These are phyloP conservation scores for Colletes latitarsis DNA, from an alignment of 1,140 invertebrate genomes.

Conservation along the genomic window DNA sequence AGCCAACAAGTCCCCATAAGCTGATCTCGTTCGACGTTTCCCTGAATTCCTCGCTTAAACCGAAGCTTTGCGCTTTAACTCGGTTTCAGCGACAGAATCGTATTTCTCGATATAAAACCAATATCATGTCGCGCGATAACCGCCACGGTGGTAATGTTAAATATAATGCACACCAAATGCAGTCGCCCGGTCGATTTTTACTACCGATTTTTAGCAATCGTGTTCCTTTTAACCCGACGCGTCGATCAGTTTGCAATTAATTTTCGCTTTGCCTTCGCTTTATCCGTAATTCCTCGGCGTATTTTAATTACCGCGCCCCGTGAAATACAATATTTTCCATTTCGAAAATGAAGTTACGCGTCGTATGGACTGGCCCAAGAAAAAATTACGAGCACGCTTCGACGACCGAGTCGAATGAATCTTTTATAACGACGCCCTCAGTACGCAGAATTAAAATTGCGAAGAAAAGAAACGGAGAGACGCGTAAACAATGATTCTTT, in stretches of 20 bases:
- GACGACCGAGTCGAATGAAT: conserved; percentile 12
- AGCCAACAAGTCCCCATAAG: background rate
- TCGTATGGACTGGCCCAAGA: background rate
- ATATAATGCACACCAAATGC: background rate
- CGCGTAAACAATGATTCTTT: background rate
- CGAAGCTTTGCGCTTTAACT: background rate
- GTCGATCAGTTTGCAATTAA: background rate
- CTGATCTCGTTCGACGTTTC: background rate
- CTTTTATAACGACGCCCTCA: background rate
- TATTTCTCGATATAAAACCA: conserved; percentile 3
- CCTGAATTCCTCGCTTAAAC: background rate
- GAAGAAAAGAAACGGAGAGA: background rate
- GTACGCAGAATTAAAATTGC: too few relatives aligned
- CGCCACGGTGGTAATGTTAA: background rate
- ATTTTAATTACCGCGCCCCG: too few relatives aligned
- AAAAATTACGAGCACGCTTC: background rate
- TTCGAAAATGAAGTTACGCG: too few relatives aligned
- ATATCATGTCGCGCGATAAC: background rate
- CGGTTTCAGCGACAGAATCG: background rate
- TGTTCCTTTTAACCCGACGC: background rate
- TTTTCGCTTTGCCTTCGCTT: too few relatives aligned
- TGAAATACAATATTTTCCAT: background rate
- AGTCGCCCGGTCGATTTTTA: background rate
- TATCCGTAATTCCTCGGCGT: background rate
- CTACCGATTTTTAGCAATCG: too few relatives aligned